Evolutionary conservation across 1,140 invertebrate genomes (phyloP).

Genomic region (Oryctes rhinoceros): DNA sequence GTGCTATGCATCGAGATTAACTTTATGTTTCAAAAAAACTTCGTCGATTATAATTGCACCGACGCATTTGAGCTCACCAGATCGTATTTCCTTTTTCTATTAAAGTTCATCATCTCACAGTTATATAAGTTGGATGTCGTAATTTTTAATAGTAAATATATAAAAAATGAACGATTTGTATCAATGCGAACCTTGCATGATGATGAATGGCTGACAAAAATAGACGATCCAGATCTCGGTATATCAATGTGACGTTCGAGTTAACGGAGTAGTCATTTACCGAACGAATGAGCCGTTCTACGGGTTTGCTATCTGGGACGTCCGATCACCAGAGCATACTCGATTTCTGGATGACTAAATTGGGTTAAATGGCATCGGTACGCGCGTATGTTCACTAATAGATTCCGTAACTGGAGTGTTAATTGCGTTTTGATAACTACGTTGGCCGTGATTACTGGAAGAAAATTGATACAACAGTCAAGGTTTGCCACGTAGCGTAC

Average conservation of each 20-base stretch:
- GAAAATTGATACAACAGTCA: neutral
- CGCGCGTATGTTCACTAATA: slow-evolving; percentile 10
- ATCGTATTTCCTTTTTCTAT: too few species aligned
- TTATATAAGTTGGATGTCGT: too few species aligned
- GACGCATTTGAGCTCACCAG: too few species aligned
- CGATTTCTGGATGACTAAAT: slow-evolving; percentile 32
- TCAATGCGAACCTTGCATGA: too few species aligned
- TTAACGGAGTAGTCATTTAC: neutral
- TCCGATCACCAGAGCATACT: slow-evolving; percentile 22
- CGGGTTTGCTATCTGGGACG: slow-evolving; percentile 17
- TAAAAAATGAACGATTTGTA: too few species aligned
- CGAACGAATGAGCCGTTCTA: neutral
- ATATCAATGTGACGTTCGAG: neutral
- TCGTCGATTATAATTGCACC: too few species aligned
- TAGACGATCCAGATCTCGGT: neutral
- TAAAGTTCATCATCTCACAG: too few species aligned
- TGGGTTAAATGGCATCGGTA: slow-evolving; percentile 1
- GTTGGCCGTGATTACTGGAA: neutral
- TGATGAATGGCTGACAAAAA: too few species aligned
- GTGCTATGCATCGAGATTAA: too few species aligned
- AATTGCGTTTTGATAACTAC: slow-evolving; percentile 23
- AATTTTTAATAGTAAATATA: too few species aligned
- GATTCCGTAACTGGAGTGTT: slow-evolving; percentile 5
- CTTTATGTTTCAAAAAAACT: too few species aligned
- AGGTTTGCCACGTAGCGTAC: neutral